A percentile compares a stretch with the other conserved stretches of the same genome.
Evolutionary conservation across 2,888 invertebrate genomes (phyloP).

Genomic region (Lutraria lutraria): DNA sequence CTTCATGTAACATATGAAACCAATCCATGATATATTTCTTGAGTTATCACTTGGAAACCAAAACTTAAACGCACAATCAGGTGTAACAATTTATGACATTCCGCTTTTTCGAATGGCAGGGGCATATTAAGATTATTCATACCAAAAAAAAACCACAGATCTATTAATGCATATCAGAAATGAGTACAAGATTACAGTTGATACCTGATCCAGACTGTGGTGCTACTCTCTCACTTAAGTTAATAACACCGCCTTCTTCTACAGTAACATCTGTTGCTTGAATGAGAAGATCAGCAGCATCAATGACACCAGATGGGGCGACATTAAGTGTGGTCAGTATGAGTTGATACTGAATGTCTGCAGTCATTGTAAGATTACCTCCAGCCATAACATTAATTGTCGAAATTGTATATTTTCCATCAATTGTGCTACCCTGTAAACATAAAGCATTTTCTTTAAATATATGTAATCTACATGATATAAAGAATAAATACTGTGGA

Average conservation of each 20-base stretch:
- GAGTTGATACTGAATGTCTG: constrained; percentile 58
- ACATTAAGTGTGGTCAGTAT: constrained; percentile 55
- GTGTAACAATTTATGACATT: too few species aligned
- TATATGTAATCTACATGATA: not conserved
- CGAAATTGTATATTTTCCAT: constrained; percentile 58
- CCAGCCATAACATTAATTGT: constrained; percentile 62
- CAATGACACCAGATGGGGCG: constrained; percentile 64
- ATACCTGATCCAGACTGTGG: constrained; percentile 69
- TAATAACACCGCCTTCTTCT: constrained; percentile 71
- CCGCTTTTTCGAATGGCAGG: too few species aligned
- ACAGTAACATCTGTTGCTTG: constrained; percentile 53
- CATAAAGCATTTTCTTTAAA: not conserved
- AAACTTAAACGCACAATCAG: too few species aligned
- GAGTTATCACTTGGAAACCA: too few species aligned
- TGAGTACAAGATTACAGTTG: too few species aligned
- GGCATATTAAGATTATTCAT: too few species aligned
- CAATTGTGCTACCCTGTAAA: constrained; percentile 41
- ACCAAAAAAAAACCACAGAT: too few species aligned
- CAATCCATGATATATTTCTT: too few species aligned
- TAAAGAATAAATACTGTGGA: too few species aligned
- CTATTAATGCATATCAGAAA: too few species aligned
- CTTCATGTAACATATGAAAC: too few species aligned
- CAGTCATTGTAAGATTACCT: constrained; percentile 59
- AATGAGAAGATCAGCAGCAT: constrained; percentile 53
- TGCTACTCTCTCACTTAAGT: constrained; percentile 64